Conservation (phyloP, 2,888 invertebrate species). For the Hermodice carunculata region DNA sequence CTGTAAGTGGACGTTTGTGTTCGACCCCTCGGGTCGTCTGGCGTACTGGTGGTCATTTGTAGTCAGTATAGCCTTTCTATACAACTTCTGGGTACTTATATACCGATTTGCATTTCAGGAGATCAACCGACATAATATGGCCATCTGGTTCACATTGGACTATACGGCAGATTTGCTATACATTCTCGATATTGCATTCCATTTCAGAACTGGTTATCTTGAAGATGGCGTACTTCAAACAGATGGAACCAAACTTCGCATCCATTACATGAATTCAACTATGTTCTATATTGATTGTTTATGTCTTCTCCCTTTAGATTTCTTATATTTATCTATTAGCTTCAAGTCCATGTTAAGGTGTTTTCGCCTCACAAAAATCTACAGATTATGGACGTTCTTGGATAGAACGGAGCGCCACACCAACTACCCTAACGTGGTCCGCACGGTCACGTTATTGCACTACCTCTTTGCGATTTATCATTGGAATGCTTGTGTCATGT, state of each 20-base stretch:
- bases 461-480: conserved; percentile 98
- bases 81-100: conserved; percentile 61
- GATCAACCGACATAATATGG: conserved; percentile 86
- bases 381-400: conserved; percentile 98
- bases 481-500: conserved; percentile 99
- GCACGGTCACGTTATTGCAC: conserved; percentile 74
- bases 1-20: conserved; percentile 85
- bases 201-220: conserved; percentile 96
- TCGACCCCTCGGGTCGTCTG: conserved; percentile 96
- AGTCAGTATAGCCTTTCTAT: conserved; percentile 68
- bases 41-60: conserved; percentile 70
- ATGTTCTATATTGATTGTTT: conserved; percentile 99
- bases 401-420: conserved; percentile 98
- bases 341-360: conserved; percentile 93
- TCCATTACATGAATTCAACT: conserved; percentile 98
- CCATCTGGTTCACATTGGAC: conserved; percentile 97
- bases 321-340: conserved; percentile 97
- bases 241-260: conserved; percentile 90
- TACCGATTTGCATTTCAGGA: conserved; percentile 95
- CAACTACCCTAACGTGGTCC: conserved; percentile 95
- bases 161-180: conserved; percentile 97
- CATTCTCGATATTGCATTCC: conserved; percentile 95
- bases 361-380: conserved; percentile 96
- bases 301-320: conserved; percentile 96
- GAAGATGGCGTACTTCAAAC: conserved; percentile 99